These are phyloP conservation scores for Danionella cerebrum DNA, from an alignment of 2,113 vertebrate species.

Conservation along the genomic window DNA sequence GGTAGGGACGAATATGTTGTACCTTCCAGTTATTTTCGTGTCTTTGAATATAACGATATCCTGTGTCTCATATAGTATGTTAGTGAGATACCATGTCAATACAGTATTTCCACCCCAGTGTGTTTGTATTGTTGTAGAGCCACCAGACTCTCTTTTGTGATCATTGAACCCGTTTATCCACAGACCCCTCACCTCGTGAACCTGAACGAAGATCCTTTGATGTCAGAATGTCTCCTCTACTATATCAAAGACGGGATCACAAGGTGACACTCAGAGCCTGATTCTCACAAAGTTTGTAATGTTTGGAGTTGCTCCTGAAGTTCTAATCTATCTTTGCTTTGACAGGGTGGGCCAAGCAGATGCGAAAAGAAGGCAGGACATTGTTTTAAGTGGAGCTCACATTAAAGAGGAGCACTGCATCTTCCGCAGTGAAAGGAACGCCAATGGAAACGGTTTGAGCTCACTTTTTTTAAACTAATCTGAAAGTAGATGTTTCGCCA, in stretches of 20 bases:
- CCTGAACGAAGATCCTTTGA: constrained; percentile 96
- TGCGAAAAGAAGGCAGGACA: constrained; percentile 90
- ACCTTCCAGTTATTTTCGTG: background rate
- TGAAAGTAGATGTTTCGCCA: background rate
- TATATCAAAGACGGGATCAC: constrained; percentile 99
- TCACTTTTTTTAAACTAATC: background rate
- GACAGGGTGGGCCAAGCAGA: constrained; percentile 92
- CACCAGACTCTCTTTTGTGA: background rate
- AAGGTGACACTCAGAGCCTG: constrained; percentile 65
- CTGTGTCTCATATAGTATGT: no score
- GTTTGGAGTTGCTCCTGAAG: background rate
- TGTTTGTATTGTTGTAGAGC: background rate
- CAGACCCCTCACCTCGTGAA: constrained; percentile 98
- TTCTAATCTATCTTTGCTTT: constrained; percentile 41
- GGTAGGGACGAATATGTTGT: constrained; percentile 48
- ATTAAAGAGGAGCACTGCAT: constrained; percentile 95
- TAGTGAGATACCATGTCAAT: no score
- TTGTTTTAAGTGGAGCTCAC: constrained; percentile 92
- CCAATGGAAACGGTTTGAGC: constrained; percentile 77
- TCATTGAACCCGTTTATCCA: constrained; percentile 10
- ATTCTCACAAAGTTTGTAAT: background rate
- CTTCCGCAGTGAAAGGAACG: constrained; percentile 87
- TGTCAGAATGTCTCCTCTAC: constrained; percentile 98
- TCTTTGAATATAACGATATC: no score
- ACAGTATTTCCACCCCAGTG: no score